Evolutionary conservation across 1,140 invertebrate genomes (phyloP), one percentile per base, ranked within the genome.

Genomic region (Drosophila subobscura): DNA sequence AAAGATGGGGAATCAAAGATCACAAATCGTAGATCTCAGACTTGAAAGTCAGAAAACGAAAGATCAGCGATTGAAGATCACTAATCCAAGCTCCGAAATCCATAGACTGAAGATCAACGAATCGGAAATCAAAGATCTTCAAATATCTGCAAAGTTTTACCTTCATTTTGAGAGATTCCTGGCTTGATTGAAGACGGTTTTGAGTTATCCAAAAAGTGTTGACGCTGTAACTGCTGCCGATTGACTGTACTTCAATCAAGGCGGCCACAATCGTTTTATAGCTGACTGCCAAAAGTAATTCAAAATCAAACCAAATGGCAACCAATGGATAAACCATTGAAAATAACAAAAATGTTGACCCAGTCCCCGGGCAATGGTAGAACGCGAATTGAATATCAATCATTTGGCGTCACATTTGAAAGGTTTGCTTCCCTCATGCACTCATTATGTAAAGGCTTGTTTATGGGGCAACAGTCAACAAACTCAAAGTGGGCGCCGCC

Each of bases 91-190:
- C 14, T 14, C n/a, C n/a, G 12, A 14, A 14, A 44, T 44, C 16
- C 16, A 1, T 20, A 20, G 16, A 3, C 45, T 54, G 12, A 58
- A 8, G 7, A 12, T 27, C 20, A 47, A 4, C 5, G 44, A 41
- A 4, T 16, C 16, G 4, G 7, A 2, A 22, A 8, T 33, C 10
- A 7, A 6, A 49, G 14, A 22, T 45, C 10, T 23, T 29, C 5
- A 22, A 23, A 33, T 1, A n/a, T 5, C 1, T 50, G 16, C 50
- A 2, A 0, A 12, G 40, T 2, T 4, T 14, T 2, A 90, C 89
- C 89, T 91, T 90, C 89, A 91, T 91, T 80, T 12, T 55, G 72
- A n/a, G 77, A 79, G 81, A 91, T 91, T 91, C 85, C 89, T 72
- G 65, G 68, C 76, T 90, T 91, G 52, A 50, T 73, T 72, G 72